Conservation (phyloP, 2,797 vertebrate genomes). For the Cossypha polioptera region DNA sequence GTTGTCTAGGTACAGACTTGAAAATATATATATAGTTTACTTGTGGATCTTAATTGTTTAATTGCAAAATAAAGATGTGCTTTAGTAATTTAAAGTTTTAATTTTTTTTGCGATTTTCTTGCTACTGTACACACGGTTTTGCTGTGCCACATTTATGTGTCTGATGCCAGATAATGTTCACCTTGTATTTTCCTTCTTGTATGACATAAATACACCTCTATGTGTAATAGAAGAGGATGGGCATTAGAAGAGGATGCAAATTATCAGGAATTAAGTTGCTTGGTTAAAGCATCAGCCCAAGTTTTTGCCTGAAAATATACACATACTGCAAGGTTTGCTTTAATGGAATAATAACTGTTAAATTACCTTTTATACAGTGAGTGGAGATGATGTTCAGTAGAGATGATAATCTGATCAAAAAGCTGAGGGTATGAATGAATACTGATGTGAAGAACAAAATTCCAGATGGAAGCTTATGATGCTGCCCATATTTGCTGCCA, state of each 20-base stretch:
- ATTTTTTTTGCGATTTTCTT: not conserved
- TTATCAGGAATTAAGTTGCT: not conserved
- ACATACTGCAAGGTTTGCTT: not conserved
- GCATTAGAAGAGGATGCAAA: not conserved
- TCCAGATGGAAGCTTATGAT: not conserved
- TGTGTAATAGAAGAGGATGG: not conserved
- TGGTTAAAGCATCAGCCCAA: not conserved
- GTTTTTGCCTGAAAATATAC: not conserved
- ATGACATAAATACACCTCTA: not conserved
- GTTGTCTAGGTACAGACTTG: conserved; percentile 78
- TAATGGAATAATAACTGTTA: not conserved
- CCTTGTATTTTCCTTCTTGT: not conserved
- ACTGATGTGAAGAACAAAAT: not conserved
- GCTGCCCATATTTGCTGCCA: not conserved
- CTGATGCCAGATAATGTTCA: not conserved
- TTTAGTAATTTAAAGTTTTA: conserved; percentile 75
- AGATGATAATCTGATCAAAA: not conserved
- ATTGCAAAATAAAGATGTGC: conserved; percentile 81
- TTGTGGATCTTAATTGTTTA: conserved; percentile 79
- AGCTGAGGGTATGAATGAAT: not conserved
- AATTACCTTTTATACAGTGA: not conserved
- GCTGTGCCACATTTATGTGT: not conserved
- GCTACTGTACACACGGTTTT: not conserved
- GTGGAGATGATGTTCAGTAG: not conserved
- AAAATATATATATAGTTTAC: conserved; percentile 74